Conservation (phyloP, 1,140 invertebrate genomes). For the Calosoma granatense region DNA sequence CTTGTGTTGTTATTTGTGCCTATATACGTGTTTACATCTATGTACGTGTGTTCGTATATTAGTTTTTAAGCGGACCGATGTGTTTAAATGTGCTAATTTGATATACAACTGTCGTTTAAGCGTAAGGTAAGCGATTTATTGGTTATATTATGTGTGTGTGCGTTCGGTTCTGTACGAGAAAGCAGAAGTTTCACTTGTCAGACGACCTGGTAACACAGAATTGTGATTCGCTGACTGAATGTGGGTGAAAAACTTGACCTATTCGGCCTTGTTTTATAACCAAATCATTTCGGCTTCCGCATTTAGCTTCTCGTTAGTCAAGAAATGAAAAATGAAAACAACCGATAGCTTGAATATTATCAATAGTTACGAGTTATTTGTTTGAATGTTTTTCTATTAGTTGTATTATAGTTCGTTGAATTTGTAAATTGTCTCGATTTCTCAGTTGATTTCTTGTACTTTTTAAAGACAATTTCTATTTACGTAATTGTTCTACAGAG, state of each 20-base stretch:
- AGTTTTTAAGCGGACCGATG: background rate
- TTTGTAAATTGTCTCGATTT: too few species aligned
- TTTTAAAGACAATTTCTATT: too few species aligned
- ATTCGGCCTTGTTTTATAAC: background rate
- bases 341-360: too few species aligned
- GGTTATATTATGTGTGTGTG: background rate
- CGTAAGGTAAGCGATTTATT: background rate
- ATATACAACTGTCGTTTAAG: background rate
- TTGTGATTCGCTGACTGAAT: background rate
- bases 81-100: background rate
- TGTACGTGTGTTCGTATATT: background rate
- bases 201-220: background rate
- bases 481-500: too few species aligned
- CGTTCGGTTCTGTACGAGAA: background rate
- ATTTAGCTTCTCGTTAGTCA: too few species aligned
- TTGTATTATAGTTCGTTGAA: too few species aligned
- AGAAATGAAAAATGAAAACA: too few species aligned
- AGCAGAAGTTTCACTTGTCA: background rate
- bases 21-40: background rate
- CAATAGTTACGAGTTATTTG: too few species aligned
- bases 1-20: background rate
- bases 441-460: too few species aligned
- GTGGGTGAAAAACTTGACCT: background rate
- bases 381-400: too few species aligned
- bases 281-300: background rate